Conservation (phyloP, 2,113 vertebrate genomes). For the Microtus pennsylvanicus region DNA sequence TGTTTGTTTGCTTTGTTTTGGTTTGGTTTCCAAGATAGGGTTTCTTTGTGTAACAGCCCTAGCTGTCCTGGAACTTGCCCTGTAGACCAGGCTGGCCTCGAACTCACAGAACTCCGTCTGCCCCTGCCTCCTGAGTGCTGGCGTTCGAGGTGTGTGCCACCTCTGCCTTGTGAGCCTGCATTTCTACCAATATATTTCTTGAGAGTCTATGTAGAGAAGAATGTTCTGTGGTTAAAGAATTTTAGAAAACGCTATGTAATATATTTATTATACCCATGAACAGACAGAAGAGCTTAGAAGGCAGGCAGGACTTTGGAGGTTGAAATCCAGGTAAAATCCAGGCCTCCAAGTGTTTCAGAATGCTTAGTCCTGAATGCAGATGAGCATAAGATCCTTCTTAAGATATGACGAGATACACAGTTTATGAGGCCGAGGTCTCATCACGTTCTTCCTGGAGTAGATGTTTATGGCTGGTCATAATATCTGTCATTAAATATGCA, state of each 20-base stretch:
- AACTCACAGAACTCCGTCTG: too few species aligned
- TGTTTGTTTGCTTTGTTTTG: too few species aligned
- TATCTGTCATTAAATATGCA: slow-evolving; percentile 50
- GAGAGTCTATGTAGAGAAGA: neutral
- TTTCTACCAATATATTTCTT: slow-evolving; percentile 5
- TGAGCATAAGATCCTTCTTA: slow-evolving; percentile 12
- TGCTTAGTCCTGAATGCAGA: slow-evolving; percentile 5
- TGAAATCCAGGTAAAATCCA: slow-evolving; percentile 18
- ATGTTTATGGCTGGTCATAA: neutral
- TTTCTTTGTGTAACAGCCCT: too few species aligned
- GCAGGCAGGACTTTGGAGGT: neutral
- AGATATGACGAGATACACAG: neutral
- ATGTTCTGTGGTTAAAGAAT: slow-evolving; percentile 10
- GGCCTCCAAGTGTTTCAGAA: neutral
- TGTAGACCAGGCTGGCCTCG: too few species aligned
- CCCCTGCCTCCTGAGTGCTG: too few species aligned
- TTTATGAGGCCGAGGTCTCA: neutral
- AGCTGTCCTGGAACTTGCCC: too few species aligned
- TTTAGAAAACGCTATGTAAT: neutral
- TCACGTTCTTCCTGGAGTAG: neutral
- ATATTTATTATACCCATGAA: neutral
- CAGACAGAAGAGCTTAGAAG: neutral
- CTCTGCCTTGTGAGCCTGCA: neutral
- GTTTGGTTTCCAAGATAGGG: too few species aligned
- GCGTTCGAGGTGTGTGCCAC: too few species aligned